Base-by-base conservation (phyloP, 2,888 invertebrate species). In the Cantharis rustica region DNA sequence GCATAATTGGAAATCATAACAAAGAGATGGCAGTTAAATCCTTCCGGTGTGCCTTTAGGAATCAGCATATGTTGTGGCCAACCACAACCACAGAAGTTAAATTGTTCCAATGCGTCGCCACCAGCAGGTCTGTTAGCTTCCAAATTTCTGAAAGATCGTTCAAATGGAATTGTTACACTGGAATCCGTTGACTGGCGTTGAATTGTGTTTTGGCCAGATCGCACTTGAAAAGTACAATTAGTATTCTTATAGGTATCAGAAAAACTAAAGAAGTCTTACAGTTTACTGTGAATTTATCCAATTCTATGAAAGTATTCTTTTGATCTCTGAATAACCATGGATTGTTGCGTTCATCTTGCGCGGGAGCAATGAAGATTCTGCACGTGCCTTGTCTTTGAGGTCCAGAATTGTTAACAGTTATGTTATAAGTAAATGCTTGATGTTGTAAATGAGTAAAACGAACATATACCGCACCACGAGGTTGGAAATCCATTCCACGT, bases 71-170 rank as follows among this genome's bases (percentile, higher is more conserved):
- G 95, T 77, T 95, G 93, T 0, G 96, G 96, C 95, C 96, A 96
- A 71, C 96, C 95, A 83, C 96, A 96, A 78, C 96, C 96, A 88
- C 96, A 96, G 91, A 94, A 95, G 88, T 94, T 93, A 89, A 94
- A 94, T 81, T 90, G 89, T 10, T 88, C 88, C 75, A 89, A 81
- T 0, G 90, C 88, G 2, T 89, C 88, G 62, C 91, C 91, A 0
- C 89, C 91, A 13, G 89, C 87, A 0, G 94, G 93, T 0, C 94
- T 90, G 73, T 88, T 89, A 1, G 85, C 83, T 80, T 94, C 93
- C 82, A 94, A 85, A 85, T 93, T 91, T 10, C 94, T 91, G 92
- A 95, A 96, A 1, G 94, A 95, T 74, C 93, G 90, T 86, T 95
- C 95, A 86, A 94, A 95, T 0, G 95, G 95, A 84, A 95, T 94